Base-by-base conservation (phyloP, 2,888 invertebrate species). In the Cosmopolites sordidus region DNA sequence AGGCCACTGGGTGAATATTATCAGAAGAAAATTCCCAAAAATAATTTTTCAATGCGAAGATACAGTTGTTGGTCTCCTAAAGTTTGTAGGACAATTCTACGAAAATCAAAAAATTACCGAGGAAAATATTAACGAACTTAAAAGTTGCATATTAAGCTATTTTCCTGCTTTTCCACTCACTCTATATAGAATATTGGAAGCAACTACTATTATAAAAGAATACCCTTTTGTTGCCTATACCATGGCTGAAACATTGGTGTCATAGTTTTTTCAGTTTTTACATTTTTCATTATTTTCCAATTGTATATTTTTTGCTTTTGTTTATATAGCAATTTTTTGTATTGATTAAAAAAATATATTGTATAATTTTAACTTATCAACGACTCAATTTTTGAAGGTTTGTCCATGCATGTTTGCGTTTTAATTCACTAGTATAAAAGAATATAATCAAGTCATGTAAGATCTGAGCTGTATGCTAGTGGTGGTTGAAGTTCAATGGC, bases 91-190 rank as follows among this genome's bases (percentile, higher is more conserved):
- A 47, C 54, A 60, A 27, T 63, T 60, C 48, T 59, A 60, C 46
- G 62, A 62, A 17, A 50, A 54, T 6, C 50, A 54, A 14, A 29
- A 33, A 2, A 42, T 54, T 9, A 44, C 30, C 2, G 56, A 56
- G 8, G 27, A 51, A 16, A 51, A 37, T 5, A 56, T 62, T n/a
- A 46, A 50, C 2, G 65, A 68, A 15, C 58, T 69, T 37, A 64
- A 63, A 15, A 64, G 61, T 16, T 64, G 62, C 41, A 67, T 74
- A 49, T 56, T 74, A 45, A 60, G 60, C 9, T 60, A 67, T 18
- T 74, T 73, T 60, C 72, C 74, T 4, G 63, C 66, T 12, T 61
- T 74, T 41, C 68, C 72, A 0, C 58, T 73, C 16, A 69, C 70
- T 14, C 58, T 75, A 43, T 73, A 68, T 58, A 60, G 72, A 42